These are phyloP conservation scores for Hexactinellida sp. DNA, from an alignment of 37 sponge, comb jelly and placozoan species.

Conservation along the genomic window DNA sequence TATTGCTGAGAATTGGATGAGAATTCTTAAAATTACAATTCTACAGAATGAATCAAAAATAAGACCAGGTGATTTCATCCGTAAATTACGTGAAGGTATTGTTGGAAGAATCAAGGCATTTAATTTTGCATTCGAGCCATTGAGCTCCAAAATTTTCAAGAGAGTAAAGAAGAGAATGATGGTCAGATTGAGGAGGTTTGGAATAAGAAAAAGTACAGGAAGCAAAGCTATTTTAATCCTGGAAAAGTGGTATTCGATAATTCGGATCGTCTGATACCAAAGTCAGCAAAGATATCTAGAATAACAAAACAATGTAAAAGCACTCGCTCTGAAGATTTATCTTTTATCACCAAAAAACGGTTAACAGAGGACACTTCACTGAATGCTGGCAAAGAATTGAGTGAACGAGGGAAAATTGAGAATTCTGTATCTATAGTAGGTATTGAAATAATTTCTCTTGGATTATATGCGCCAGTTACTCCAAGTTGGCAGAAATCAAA, in stretches of 20 bases:
- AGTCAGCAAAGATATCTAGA: too few species aligned
- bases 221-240: too few species aligned
- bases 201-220: not conserved
- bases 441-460: not conserved
- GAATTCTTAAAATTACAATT: not conserved
- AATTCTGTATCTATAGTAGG: slow-evolving; percentile 5
- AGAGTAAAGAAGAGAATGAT: not conserved
- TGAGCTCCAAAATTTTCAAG: not conserved
- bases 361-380: too few species aligned
- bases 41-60: not conserved
- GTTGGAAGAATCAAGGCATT: slow-evolving; percentile 6
- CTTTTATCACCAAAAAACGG: too few species aligned
- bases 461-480: not conserved
- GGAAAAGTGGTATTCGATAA: too few species aligned
- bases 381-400: too few species aligned
- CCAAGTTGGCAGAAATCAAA: not conserved
- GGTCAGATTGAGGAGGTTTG: not conserved
- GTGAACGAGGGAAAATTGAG: too few species aligned
- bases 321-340: too few species aligned
- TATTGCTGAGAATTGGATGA: not conserved
- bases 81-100: not conserved
- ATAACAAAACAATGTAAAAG: too few species aligned
- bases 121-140: not conserved
- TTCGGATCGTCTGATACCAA: too few species aligned
- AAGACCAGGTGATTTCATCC: not conserved